Conservation (phyloP, 2,797 vertebrate genomes). For the Dryobates pubescens region DNA sequence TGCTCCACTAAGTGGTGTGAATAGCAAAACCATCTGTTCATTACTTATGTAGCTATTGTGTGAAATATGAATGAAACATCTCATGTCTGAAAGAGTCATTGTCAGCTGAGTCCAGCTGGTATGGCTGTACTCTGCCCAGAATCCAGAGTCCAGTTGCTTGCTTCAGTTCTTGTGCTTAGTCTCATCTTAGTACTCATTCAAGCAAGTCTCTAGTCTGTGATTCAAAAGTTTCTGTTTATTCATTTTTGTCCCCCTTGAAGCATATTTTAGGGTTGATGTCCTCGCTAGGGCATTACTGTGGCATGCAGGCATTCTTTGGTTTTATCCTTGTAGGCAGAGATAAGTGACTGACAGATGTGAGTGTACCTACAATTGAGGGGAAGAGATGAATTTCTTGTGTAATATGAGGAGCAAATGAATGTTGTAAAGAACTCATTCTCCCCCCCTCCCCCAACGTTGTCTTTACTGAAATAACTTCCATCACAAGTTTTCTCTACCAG, state of each 20-base stretch:
- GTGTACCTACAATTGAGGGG: background rate
- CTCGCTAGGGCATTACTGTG: background rate
- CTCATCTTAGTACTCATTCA: background rate
- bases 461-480: constrained; percentile 15
- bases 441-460: background rate
- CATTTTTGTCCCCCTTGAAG: background rate
- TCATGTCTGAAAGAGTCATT: constrained; percentile 59
- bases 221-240: background rate
- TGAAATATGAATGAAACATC: constrained; percentile 66
- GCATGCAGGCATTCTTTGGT: background rate
- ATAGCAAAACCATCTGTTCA: constrained; percentile 72
- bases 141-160: constrained; percentile 25
- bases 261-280: background rate
- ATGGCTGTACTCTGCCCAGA: background rate
- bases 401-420: background rate
- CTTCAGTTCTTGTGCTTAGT: constrained; percentile 8
- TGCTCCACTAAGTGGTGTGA: constrained; percentile 63
- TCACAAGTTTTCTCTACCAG: background rate
- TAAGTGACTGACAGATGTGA: background rate
- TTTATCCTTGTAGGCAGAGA: background rate
- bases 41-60: constrained; percentile 64
- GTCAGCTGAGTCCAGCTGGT: constrained; percentile 47
- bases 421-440: background rate
- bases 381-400: background rate
- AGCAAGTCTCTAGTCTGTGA: background rate